Evolutionary conservation across 2,797 vertebrate genomes (phyloP), one percentile per base, ranked within the genome.

Genomic region (Myotis daubentonii): DNA sequence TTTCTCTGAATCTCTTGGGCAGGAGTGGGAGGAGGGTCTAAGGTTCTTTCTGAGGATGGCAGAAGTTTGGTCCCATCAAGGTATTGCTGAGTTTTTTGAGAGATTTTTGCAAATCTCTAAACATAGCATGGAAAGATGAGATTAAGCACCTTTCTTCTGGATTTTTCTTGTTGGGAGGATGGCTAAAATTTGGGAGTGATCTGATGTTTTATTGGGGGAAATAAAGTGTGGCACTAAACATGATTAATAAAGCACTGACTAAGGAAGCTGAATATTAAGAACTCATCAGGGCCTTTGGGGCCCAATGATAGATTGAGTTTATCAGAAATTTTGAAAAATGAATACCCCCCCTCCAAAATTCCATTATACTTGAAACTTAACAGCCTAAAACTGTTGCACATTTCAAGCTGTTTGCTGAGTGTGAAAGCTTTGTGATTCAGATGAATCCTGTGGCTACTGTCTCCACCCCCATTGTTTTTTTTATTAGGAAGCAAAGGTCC

Each of bases 401-500:
- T 95, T 97, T 96, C 89, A 96, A 93, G 93, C 81, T 95, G 76
- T 89, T 81, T 94, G 28, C 19, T 84, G 70, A 95, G 7, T 22
- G 66, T 80, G 49, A 87, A 90, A 96, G 89, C 94, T 80, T 89
- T 92, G 80, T 17, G 82, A 92, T 93, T 92, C 86, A 94, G 72
- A 96, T 94, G 93, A 96, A 82, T 97, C 51, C 91, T n/a, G 3
- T 53, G 47, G 88, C 30, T 84, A 41, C 72, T 92, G 75, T 62
- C 75, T 94, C 65, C 70, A 96, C 96, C 93, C 95, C 91, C 53
- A 96, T 91, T 97, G 71, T 95, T 78, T 96, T 94, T 74, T 96
- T 96, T 94, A 92, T 96, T 97, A 93, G 57, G 85, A 84, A 96
- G 70, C 80, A 53, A 55, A 25, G 94, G 78, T 94, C 28, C 92